Evolutionary conservation across 2,113 vertebrate genomes (phyloP).

Genomic region (Antechinus flavipes): DNA sequence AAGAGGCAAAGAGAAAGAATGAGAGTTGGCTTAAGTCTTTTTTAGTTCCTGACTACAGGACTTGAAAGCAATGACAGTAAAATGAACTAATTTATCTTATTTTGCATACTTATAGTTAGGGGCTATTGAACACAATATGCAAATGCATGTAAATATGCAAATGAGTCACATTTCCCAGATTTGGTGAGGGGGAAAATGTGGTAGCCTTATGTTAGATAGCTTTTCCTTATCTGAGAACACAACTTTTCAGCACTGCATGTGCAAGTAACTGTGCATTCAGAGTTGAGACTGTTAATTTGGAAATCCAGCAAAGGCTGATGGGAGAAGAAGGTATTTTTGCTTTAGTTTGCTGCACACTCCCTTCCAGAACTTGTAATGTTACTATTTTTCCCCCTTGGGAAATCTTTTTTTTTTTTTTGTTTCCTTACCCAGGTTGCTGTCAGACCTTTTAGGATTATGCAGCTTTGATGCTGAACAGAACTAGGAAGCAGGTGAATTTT

Average conservation of each 20-base stretch:
- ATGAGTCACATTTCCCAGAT: constrained; percentile 77
- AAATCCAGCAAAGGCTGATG: constrained; percentile 73
- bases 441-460: background rate
- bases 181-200: constrained; percentile 71
- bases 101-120: constrained; percentile 82
- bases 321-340: constrained; percentile 75
- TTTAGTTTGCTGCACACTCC: constrained; percentile 59
- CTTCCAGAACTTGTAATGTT: constrained; percentile 40
- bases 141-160: constrained; percentile 81
- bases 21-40: constrained; percentile 66
- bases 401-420: background rate
- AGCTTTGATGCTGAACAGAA: background rate
- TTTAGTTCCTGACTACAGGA: constrained; percentile 63
- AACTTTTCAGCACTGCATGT: constrained; percentile 68
- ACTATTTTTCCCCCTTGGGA: constrained; percentile 61
- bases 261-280: constrained; percentile 64
- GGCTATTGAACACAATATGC: constrained; percentile 82
- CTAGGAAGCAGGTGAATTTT: background rate
- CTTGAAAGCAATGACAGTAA: constrained; percentile 73
- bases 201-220: constrained; percentile 80
- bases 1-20: constrained; percentile 60
- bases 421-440: constrained; percentile 5
- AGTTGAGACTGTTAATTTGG: constrained; percentile 79
- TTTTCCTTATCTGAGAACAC: constrained; percentile 74
- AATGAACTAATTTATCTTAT: constrained; percentile 81